Percentiles rank a stretch among this genome's conserved stretches.
Conservation (phyloP, 2,797 vertebrate genomes). For the Enteromius anoplus region DNA sequence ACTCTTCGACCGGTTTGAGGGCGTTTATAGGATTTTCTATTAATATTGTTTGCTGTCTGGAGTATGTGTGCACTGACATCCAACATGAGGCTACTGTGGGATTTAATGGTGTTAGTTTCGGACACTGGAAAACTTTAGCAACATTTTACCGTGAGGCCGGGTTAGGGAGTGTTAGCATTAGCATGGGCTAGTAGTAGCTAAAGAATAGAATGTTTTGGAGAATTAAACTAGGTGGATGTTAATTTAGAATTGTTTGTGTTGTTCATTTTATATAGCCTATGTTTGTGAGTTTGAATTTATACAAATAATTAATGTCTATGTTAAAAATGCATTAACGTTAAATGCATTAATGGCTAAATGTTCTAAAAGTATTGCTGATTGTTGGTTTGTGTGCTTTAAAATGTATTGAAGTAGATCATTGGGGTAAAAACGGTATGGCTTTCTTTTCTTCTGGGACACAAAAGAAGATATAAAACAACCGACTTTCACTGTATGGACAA, state of each 20-base stretch:
- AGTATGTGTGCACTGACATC: neutral
- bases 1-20: conserved; percentile 23
- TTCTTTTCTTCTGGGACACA: neutral
- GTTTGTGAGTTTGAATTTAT: neutral
- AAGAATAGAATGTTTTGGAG: neutral
- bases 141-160: neutral
- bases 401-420: neutral
- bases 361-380: neutral
- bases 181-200: neutral
- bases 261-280: neutral
- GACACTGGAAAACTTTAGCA: neutral
- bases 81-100: neutral
- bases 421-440: neutral
- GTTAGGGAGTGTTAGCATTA: neutral
- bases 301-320: neutral
- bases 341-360: neutral
- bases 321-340: neutral
- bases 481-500: neutral
- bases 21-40: conserved; percentile 17
- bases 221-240: too few relatives aligned
- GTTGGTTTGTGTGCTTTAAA: neutral
- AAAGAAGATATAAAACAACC: neutral
- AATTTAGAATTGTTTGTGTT: neutral
- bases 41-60: conserved; percentile 13
- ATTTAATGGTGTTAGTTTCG: neutral